Percentiles rank a stretch among this genome's conserved stretches.
Evolutionary conservation across 2,113 vertebrate species (phyloP).

Genomic region (Colossoma macropomum): DNA sequence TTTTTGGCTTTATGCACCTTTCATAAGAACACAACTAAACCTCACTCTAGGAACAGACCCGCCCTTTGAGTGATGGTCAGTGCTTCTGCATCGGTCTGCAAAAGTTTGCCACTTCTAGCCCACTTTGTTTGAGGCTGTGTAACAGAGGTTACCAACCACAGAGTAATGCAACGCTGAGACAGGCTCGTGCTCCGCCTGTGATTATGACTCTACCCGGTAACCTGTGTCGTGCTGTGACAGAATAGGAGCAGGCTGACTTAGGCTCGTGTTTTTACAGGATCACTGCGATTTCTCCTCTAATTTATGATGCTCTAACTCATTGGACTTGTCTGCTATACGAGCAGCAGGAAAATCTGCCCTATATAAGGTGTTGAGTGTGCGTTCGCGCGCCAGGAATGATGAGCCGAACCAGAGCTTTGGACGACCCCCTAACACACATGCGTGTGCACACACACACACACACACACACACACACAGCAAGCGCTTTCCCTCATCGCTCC

Average conservation of each 20-base stretch:
- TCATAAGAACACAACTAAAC: neutral
- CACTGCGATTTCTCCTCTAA: constrained; percentile 64
- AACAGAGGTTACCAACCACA: neutral
- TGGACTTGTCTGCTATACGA: constrained; percentile 65
- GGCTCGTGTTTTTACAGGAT: constrained; percentile 62
- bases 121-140: neutral
- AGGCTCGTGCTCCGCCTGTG: constrained; percentile 30
- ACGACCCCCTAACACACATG: constrained; percentile 23
- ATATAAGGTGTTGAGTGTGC: constrained; percentile 66
- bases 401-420: constrained; percentile 54
- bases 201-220: constrained; percentile 38
- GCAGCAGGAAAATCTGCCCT: constrained; percentile 68
- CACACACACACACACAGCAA: neutral
- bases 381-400: constrained; percentile 39
- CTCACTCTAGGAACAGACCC: neutral
- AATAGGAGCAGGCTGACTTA: constrained; percentile 72
- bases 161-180: neutral
- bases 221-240: constrained; percentile 64
- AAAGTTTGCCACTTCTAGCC: neutral
- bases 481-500: neutral
- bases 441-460: neutral
- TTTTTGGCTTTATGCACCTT: too few species aligned
- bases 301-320: constrained; percentile 69
- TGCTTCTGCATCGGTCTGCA: neutral
- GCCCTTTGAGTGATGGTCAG: neutral